These are phyloP conservation scores for Pachypeltis micranthus DNA, from an alignment of 1,140 invertebrate genomes.

Conservation along the genomic window DNA sequence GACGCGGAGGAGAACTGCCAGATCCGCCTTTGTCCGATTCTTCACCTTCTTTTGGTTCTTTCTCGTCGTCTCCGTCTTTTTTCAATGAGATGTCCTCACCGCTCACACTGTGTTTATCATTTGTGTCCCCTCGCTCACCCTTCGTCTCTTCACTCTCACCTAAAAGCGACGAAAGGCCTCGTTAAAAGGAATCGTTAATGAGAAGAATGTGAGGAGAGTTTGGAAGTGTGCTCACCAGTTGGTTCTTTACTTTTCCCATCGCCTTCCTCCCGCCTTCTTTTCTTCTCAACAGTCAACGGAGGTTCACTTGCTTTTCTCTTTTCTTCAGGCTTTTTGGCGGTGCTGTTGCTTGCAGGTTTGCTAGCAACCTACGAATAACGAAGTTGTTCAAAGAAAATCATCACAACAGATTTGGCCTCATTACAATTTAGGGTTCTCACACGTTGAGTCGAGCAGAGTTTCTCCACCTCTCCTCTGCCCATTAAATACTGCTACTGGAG, in stretches of 20 bases:
- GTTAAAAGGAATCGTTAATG: neutral
- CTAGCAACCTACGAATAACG: neutral
- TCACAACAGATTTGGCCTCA: no score
- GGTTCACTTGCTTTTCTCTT: neutral
- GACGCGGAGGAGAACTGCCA: neutral
- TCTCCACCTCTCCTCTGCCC: no score
- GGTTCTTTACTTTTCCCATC: neutral
- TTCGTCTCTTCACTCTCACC: constrained; percentile 22
- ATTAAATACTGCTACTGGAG: no score
- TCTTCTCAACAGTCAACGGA: constrained; percentile 10
- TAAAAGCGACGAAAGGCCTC: constrained; percentile 6
- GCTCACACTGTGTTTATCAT: neutral
- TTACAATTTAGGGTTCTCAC: no score
- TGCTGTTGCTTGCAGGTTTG: neutral
- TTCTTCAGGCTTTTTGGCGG: constrained; percentile 11
- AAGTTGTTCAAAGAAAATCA: no score
- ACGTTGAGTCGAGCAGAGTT: no score
- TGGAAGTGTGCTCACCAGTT: neutral
- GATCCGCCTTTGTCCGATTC: constrained; percentile 19
- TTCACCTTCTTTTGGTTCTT: constrained; percentile 25
- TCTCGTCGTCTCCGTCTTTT: constrained; percentile 20
- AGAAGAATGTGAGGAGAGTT: neutral
- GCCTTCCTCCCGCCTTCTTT: constrained; percentile 4
- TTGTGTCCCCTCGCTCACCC: constrained; percentile 5
- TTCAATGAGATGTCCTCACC: neutral